A percentile compares a stretch with the other conserved stretches of the same genome.
phyloP scores from a whole-genome alignment of 2,113 vertebrate genomes.

The Anhinga rufa region DNA sequence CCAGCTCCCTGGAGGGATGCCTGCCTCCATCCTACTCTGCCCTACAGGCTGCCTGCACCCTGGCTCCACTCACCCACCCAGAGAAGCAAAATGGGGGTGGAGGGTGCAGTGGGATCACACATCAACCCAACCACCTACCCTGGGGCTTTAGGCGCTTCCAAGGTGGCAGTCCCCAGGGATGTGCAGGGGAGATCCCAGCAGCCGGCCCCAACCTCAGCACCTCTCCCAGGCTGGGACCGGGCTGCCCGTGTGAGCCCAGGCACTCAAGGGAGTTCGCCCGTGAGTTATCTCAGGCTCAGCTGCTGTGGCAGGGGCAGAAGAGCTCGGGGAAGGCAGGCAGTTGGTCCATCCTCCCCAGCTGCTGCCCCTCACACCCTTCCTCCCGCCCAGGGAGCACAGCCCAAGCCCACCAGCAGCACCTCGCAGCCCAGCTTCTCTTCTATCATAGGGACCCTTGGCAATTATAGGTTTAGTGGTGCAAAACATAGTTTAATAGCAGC shows the following conservation, averaged over 20 bases:
- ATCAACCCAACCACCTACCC: rapidly evolving
- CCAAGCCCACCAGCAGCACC: neutral
- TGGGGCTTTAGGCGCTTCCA: rapidly evolving
- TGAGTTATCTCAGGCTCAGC: rapidly evolving
- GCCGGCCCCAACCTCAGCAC: neutral
- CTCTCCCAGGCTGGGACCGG: neutral
- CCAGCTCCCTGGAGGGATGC: neutral
- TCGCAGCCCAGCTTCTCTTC: neutral
- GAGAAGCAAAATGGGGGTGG: neutral
- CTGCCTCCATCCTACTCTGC: neutral
- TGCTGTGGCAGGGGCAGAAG: neutral
- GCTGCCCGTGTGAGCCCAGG: neutral
- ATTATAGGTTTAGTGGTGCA: neutral
- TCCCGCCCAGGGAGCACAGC: no score
- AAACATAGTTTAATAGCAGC: neutral
- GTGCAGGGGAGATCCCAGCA: neutral
- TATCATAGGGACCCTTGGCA: neutral
- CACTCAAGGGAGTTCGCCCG: neutral
- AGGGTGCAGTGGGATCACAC: neutral
- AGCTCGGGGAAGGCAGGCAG: neutral
- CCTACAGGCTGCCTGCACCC: neutral
- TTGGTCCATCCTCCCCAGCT: rapidly evolving
- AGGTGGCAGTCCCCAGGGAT: neutral
- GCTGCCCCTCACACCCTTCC: neutral
- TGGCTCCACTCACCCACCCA: neutral